These are phyloP conservation scores for Nomada ferruginata DNA, from an alignment of 2,888 invertebrate species.

Conservation along the genomic window DNA sequence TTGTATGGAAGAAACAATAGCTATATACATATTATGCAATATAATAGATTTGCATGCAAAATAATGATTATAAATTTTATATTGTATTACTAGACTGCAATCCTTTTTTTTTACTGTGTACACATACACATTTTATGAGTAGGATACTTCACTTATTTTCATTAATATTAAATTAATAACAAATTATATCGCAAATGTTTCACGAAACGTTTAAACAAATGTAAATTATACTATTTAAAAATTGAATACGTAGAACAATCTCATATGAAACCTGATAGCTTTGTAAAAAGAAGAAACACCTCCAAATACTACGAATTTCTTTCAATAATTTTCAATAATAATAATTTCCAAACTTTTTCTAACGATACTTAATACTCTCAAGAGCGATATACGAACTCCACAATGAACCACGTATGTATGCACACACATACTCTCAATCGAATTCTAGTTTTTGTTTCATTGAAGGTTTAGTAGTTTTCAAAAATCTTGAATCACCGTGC, in stretches of 20 bases:
- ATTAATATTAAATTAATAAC: not conserved
- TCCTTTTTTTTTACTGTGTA: not conserved
- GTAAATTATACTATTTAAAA: not conserved
- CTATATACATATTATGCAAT: not conserved
- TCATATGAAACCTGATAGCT: not conserved
- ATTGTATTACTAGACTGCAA: not conserved
- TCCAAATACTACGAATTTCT: not conserved
- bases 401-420: not conserved
- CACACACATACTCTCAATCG: not conserved
- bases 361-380: not conserved
- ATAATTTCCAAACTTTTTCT: not conserved
- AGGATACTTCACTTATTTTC: not conserved
- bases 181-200: not conserved
- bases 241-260: not conserved
- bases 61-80: not conserved
- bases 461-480: not conserved
- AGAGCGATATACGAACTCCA: not conserved
- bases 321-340: not conserved
- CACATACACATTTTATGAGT: not conserved
- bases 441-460: constrained; percentile 11
- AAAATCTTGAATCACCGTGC: not conserved
- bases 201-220: not conserved
- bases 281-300: not conserved
- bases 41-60: not conserved
- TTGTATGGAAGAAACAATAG: not conserved